Conservation (phyloP, 2,888 invertebrate species). For the Xanthia togata region DNA sequence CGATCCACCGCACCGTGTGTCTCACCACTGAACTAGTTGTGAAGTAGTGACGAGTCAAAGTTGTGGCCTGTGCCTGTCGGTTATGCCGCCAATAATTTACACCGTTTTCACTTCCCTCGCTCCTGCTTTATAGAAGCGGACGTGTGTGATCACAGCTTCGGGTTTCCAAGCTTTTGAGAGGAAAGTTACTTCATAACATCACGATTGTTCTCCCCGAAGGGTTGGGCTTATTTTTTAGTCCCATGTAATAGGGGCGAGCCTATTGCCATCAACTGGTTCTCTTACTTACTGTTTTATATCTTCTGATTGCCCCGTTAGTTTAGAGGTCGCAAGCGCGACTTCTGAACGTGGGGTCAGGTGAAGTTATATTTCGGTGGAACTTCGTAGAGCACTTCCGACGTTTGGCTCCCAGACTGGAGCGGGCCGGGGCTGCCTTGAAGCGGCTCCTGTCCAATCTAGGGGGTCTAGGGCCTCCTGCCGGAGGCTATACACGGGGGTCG, state of each 20-base stretch:
- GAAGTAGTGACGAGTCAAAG: conserved; percentile 65
- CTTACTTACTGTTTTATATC: background rate
- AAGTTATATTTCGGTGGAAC: too few species aligned
- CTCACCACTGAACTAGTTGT: conserved; percentile 62
- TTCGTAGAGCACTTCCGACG: too few species aligned
- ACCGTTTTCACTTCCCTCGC: conserved; percentile 51
- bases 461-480: too few species aligned
- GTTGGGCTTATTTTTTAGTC: too few species aligned
- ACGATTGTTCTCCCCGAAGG: background rate
- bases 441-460: too few species aligned
- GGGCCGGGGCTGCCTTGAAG: too few species aligned
- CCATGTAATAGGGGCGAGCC: too few species aligned
- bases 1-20: conserved; percentile 49
- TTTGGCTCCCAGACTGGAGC: too few species aligned
- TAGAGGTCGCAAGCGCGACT: too few species aligned
- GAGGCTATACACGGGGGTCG: too few species aligned
- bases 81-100: conserved; percentile 72
- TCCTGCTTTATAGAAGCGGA: conserved; percentile 14
- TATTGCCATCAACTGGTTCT: background rate
- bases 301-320: background rate
- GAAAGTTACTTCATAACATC: background rate
- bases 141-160: conserved; percentile 29
- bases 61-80: conserved; percentile 65
- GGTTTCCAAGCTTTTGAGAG: conserved; percentile 12
- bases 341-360: too few species aligned